Evolutionary conservation across 2,888 invertebrate species (phyloP).

Genomic region (Raillietiella orientalis): DNA sequence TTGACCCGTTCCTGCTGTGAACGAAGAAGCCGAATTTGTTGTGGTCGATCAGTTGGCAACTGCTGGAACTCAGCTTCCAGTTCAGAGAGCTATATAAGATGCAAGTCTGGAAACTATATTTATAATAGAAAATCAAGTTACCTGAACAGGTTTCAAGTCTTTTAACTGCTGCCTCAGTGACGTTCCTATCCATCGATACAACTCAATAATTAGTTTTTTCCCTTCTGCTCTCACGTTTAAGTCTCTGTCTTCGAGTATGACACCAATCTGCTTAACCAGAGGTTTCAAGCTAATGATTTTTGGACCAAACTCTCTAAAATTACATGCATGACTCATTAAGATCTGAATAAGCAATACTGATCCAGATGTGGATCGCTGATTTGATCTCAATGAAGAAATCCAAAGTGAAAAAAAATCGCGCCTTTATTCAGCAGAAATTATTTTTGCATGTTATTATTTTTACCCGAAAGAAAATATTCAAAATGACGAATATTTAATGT

Average conservation of each 20-base stretch:
- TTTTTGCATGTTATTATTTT: too few relatives aligned
- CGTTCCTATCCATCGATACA: conserved; percentile 60
- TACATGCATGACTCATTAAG: conserved; percentile 4
- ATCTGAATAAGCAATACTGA: neutral
- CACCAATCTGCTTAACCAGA: conserved; percentile 52
- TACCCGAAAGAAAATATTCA: too few relatives aligned
- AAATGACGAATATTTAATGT: too few relatives aligned
- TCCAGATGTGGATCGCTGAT: neutral
- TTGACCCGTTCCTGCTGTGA: conserved; percentile 44
- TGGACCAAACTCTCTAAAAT: conserved; percentile 44
- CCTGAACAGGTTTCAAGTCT: conserved; percentile 54
- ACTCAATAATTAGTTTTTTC: conserved; percentile 61
- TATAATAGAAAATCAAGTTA: conserved; percentile 8
- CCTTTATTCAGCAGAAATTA: neutral
- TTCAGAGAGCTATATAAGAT: conserved; percentile 28
- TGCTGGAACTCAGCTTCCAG: conserved; percentile 60
- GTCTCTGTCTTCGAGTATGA: conserved; percentile 61
- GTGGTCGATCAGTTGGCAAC: conserved; percentile 21
- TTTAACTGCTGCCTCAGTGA: conserved; percentile 55
- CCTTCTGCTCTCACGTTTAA: conserved; percentile 70
- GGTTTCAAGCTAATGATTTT: conserved; percentile 67
- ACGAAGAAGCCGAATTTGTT: conserved; percentile 36
- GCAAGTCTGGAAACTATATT: neutral
- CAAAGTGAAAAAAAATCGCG: conserved; percentile 2
- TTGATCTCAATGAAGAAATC: too few relatives aligned